phyloP scores from a whole-genome alignment of 1,140 invertebrate species.

The Chlorops oryzae region DNA sequence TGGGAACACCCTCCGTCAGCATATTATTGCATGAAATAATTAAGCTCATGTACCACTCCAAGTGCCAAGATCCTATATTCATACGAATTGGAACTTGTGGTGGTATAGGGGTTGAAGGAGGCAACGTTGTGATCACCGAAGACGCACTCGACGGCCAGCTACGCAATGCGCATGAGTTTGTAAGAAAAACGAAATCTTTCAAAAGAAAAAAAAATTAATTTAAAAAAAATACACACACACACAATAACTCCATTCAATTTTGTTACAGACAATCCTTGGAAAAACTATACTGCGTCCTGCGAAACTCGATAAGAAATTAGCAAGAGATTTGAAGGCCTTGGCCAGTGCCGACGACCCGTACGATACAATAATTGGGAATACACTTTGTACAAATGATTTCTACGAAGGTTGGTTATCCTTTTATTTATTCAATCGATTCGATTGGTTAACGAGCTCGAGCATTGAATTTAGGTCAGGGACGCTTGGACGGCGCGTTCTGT shows the following conservation, averaged over 20 bases:
- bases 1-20: constrained; percentile 87
- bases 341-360: constrained; percentile 72
- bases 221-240: neutral
- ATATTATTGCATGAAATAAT: constrained; percentile 90
- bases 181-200: constrained; percentile 38
- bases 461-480: constrained; percentile 66
- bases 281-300: constrained; percentile 75
- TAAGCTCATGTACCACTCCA: constrained; percentile 89
- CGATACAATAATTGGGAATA: constrained; percentile 81
- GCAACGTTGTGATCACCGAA: constrained; percentile 82
- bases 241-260: neutral
- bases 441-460: too few species aligned
- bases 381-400: constrained; percentile 94
- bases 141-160: constrained; percentile 78
- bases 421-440: neutral
- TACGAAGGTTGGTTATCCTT: constrained; percentile 73
- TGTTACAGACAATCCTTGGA: constrained; percentile 76
- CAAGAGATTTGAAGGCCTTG: constrained; percentile 68
- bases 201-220: neutral
- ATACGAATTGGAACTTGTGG: constrained; percentile 90
- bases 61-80: constrained; percentile 80
- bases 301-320: constrained; percentile 72
- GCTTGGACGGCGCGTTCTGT: constrained; percentile 95
- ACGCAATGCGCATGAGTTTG: constrained; percentile 62
- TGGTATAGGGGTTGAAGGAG: constrained; percentile 83